Percentiles rank a stretch among this genome's conserved stretches.
Evolutionary conservation across 2,797 vertebrate genomes (phyloP).

Genomic region (Eremophila alpestris): DNA sequence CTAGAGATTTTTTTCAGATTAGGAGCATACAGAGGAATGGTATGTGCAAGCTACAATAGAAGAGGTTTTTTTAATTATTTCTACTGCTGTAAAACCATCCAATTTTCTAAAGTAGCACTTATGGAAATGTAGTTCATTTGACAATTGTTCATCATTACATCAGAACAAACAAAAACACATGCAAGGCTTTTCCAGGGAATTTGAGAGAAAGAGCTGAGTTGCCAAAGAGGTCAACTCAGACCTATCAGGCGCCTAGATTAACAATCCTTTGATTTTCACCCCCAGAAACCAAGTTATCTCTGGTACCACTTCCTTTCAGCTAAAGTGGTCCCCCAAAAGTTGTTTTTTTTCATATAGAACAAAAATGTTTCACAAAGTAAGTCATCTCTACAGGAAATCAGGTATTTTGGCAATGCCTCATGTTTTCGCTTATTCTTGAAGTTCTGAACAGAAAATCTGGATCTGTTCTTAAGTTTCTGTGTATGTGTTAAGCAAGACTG

Average conservation of each 20-base stretch:
- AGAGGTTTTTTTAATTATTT: neutral
- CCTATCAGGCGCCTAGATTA: neutral
- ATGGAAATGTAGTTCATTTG: neutral
- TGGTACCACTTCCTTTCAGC: neutral
- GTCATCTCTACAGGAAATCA: neutral
- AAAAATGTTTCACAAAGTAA: neutral
- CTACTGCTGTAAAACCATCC: neutral
- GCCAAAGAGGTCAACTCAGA: neutral
- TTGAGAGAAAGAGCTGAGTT: neutral
- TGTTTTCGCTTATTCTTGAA: neutral
- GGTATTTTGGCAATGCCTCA: neutral
- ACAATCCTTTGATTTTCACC: neutral
- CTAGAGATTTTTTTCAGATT: neutral
- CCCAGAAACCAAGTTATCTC: neutral
- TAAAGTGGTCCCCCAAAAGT: neutral
- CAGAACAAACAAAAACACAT: neutral
- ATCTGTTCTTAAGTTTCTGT: neutral
- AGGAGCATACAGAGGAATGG: neutral
- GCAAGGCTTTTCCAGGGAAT: neutral
- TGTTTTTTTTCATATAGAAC: neutral
- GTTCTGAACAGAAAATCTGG: slow-evolving; percentile 19
- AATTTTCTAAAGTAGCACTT: neutral
- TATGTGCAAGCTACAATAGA: neutral
- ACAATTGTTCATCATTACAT: neutral
- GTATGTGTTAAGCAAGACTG: neutral